A percentile compares a stretch with the other conserved stretches of the same genome.
These are phyloP conservation scores for Danio kyathit DNA, from an alignment of 2,797 vertebrate species.

Conservation along the genomic window DNA sequence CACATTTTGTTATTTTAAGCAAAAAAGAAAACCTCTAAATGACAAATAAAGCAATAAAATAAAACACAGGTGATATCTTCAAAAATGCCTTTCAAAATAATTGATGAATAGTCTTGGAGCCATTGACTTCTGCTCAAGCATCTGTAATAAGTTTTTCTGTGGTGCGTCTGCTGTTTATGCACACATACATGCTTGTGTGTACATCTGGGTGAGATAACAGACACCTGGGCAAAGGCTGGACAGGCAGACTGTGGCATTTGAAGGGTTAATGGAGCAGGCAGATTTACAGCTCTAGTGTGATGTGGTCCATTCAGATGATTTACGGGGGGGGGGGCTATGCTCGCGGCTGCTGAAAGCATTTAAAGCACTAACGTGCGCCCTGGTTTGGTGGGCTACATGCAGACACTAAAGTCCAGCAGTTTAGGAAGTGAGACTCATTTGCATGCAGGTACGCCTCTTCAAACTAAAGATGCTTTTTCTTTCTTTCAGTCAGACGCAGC, in stretches of 20 bases:
- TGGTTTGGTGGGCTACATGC: conserved; percentile 73
- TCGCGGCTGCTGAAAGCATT: conserved; percentile 82
- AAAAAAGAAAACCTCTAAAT: too few species aligned
- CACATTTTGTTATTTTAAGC: background rate
- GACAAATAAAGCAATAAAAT: background rate
- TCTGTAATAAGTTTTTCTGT: conserved; percentile 12
- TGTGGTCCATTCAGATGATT: conserved; percentile 81
- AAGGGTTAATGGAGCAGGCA: conserved; percentile 79
- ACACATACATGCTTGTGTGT: conserved; percentile 27
- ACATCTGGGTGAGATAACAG: conserved; percentile 71
- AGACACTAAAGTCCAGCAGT: conserved; percentile 68
- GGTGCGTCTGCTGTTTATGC: conserved; percentile 33
- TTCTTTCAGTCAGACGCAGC: background rate
- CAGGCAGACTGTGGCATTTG: conserved; percentile 70
- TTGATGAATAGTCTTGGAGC: conserved; percentile 4
- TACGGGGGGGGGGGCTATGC: conserved; percentile 76
- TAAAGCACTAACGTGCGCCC: conserved; percentile 70
- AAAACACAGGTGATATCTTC: conserved; percentile 10
- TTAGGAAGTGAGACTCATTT: conserved; percentile 31
- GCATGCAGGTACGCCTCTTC: background rate
- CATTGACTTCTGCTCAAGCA: conserved; percentile 7
- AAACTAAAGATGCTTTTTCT: background rate
- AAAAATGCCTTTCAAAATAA: background rate
- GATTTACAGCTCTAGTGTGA: conserved; percentile 81
- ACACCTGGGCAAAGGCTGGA: conserved; percentile 76